Evolutionary conservation across 2,113 vertebrate genomes (phyloP).

Genomic region (Epinephelus fuscoguttatus): DNA sequence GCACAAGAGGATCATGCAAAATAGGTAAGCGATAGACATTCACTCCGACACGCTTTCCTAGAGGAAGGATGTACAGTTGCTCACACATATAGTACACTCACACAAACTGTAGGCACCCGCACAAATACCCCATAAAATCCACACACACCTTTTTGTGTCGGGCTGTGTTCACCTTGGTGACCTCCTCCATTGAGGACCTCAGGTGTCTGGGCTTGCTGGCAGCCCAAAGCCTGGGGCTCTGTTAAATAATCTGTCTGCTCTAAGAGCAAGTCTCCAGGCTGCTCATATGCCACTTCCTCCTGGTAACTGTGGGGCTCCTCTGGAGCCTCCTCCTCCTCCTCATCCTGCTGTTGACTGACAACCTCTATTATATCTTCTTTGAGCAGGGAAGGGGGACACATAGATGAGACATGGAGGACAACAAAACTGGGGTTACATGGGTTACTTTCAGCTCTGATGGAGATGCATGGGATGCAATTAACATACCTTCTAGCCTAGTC

Average conservation of each 20-base stretch:
- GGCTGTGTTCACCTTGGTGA: conserved; percentile 68
- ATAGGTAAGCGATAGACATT: conserved; percentile 8
- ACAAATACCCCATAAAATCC: conserved; percentile 42
- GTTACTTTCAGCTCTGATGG: conserved; percentile 79
- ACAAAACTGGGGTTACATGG: conserved; percentile 54
- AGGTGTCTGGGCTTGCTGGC: conserved; percentile 65
- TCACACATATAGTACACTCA: conserved; percentile 5
- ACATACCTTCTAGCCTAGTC: background rate
- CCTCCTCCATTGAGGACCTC: conserved; percentile 76
- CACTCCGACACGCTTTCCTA: conserved; percentile 7
- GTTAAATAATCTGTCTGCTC: conserved; percentile 70
- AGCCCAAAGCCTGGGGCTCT: conserved; percentile 74
- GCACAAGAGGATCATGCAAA: conserved; percentile 57
- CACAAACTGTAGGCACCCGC: background rate
- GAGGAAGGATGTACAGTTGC: background rate
- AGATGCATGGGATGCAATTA: conserved; percentile 64
- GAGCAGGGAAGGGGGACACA: conserved; percentile 49
- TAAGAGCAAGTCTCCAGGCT: conserved; percentile 68
- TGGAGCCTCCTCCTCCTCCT: conserved; percentile 63
- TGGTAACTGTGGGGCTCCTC: conserved; percentile 57
- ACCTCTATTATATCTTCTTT: conserved; percentile 74
- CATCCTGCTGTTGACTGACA: conserved; percentile 68
- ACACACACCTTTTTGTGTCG: conserved; percentile 78
- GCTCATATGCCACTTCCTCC: conserved; percentile 69
- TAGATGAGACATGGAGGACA: conserved; percentile 71